Base-by-base conservation (phyloP, 2,888 invertebrate species). In the Eilema caniola region DNA sequence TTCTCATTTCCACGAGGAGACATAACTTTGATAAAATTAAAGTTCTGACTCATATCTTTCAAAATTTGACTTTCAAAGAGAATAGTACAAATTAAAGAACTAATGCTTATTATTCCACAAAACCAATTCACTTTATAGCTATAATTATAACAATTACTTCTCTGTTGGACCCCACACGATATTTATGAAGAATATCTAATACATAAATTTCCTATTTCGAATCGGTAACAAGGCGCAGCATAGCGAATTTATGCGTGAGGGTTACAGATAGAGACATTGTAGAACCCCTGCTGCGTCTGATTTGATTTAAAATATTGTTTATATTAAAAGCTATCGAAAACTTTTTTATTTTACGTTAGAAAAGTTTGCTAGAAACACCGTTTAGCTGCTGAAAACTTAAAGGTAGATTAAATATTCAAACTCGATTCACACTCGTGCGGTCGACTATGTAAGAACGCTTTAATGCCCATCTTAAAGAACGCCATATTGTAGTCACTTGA, bases 221-320 rank as follows among this genome's bases (percentile, higher is more conserved):
- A 80, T 81, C 83, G 79, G 78, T 90, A 91, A 91, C 87, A 76
- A 84, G 81, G 82, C 89, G 81, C 86, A 80, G 87, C 88, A 83
- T 84, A 76, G 72, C 88, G 74, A 90, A 92, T 90, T 77, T 74
- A 77, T 73, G 80, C 77, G 79, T 75, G 71, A 82, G 91, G 90
- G 88, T 74, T 80, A 76, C 69, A 70, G 85, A 91, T 91, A 85
- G 85, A 91, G 91, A 77, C 86, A 83, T 92, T 88, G 86, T 76
- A 70, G 71, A 67, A 78, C 79, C 82, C 81, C 78, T 79, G 75
- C 75, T 78, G 75, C 77, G 72, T 72, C 41, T 82, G 82, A 82
- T 82, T 82, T 80, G 73, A 82, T 80, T 81, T 79, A 76, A 80
- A 83, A 80, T 82, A 78, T 76, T 76, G 76, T 75, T 73, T 62